Evolutionary conservation across 2,113 vertebrate species (phyloP), one percentile per base, ranked within the genome.

Genomic region (Vidua macroura): DNA sequence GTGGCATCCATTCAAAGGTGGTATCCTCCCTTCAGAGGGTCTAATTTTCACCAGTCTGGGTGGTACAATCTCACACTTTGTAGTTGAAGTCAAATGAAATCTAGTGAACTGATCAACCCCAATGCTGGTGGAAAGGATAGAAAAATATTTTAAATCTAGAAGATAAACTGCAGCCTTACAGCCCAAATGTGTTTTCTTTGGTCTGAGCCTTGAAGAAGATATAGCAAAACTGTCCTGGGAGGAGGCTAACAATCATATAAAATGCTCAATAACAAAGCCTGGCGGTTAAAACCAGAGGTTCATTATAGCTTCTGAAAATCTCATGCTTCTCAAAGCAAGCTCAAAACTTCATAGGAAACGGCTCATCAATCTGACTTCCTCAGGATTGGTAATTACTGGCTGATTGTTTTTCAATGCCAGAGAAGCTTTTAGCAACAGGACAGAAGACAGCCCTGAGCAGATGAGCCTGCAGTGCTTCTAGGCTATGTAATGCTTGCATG

Each of bases 401-500:
- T 63, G 24, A 58, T 81, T 49, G 28, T 23, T 86, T 92, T 81
- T 81, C 39, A 24, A 15, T 75, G 35, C 27, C 73, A 59, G 5
- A 33, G 27, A 69, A 68, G 37, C 28, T 74, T 74, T 83, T 20
- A 81, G 53, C 33, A 64, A 27, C 2, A 73, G 72, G 24, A 41
- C 20, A 25, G 53, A 76, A 48, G 41, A 37, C 4, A 5, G 19
- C 35, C 56, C 27, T 76, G 49, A 56, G 59, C 11, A 28, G 0
- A 64, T 6, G 9, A 63, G 13, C 25, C 19, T 1, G 0, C 15
- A 73, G 35, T 5, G 25, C 13, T 80, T 52, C 37, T 23, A 31
- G 55, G 55, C 28, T 46, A 1, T 0, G 0, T 19, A 10, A 13
- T 1, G 3, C 37, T 84, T 63, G 13, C 52, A 10, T 4, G n/a